These are phyloP conservation scores for Adelges cooleyi DNA, from an alignment of 1,140 invertebrate genomes.

Conservation along the genomic window DNA sequence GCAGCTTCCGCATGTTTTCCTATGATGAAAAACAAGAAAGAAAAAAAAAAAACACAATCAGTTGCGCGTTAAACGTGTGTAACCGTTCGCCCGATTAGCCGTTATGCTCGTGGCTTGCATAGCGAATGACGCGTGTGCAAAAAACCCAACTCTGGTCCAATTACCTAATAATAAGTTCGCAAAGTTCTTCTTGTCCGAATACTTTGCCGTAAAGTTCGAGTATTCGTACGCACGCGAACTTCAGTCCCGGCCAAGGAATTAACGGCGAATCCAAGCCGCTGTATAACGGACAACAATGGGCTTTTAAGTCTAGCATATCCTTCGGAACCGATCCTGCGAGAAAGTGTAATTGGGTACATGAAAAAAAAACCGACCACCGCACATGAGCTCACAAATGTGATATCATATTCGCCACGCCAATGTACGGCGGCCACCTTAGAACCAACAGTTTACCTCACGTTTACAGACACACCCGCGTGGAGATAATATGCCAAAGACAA, in stretches of 20 bases:
- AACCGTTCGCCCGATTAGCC: not conserved
- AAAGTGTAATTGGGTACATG: not conserved
- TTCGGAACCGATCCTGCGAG: conserved; percentile 15
- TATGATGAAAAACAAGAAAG: conserved; percentile 38
- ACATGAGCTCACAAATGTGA: not conserved
- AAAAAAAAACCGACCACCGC: not conserved
- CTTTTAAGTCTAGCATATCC: conserved; percentile 30
- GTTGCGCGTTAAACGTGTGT: not conserved
- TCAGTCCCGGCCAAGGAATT: conserved; percentile 61
- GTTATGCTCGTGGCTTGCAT: not conserved
- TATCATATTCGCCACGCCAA: not conserved
- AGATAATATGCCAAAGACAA: not conserved
- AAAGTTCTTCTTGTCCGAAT: conserved; percentile 63
- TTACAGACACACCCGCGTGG: not conserved
- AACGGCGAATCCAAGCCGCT: conserved; percentile 39
- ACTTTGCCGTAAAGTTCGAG: conserved; percentile 71
- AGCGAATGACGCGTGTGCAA: not conserved
- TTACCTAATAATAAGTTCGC: conserved; percentile 67
- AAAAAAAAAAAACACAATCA: not conserved
- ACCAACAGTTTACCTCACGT: not conserved
- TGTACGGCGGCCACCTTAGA: not conserved
- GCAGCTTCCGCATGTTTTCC: conserved; percentile 76
- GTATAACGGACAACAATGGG: conserved; percentile 35
- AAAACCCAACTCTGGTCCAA: not conserved
- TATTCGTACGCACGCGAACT: conserved; percentile 64